These are phyloP conservation scores for Tetramorium alpestre DNA, from an alignment of 1,140 invertebrate species.

Conservation along the genomic window DNA sequence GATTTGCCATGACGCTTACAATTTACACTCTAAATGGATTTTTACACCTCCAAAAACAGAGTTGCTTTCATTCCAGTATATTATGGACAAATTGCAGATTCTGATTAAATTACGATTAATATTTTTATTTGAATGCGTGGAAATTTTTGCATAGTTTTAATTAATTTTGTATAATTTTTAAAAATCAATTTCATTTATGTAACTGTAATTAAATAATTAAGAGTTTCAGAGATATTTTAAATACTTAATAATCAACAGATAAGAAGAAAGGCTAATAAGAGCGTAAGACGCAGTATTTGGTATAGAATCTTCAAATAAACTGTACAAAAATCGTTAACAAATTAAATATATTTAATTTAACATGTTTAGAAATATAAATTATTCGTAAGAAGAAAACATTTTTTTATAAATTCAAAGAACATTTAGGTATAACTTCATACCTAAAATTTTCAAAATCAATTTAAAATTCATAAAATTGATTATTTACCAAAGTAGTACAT, in stretches of 20 bases:
- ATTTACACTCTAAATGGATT: constrained; percentile 13
- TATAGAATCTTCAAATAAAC: constrained; percentile 17
- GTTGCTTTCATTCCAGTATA: neutral
- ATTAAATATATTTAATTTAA: constrained; percentile 35
- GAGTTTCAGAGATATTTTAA: neutral
- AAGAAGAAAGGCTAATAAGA: neutral
- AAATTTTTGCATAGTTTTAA: constrained; percentile 3
- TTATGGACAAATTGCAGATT: constrained; percentile 23
- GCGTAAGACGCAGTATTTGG: neutral
- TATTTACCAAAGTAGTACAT: neutral
- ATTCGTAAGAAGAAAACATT: neutral
- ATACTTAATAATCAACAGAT: neutral
- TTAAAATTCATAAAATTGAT: neutral
- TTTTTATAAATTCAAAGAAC: constrained; percentile 8
- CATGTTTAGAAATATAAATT: neutral
- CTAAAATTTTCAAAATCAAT: constrained; percentile 10
- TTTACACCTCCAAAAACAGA: constrained; percentile 14
- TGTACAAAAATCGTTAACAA: constrained; percentile 9
- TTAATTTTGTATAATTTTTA: constrained; percentile 2
- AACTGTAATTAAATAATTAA: constrained; percentile 25
- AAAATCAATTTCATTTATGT: neutral
- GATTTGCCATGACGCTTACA: neutral
- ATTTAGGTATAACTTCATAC: neutral
- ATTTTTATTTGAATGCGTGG: neutral
- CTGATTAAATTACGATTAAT: neutral